Conservation (phyloP, 2,113 vertebrate species). For the Sciurus niger region DNA sequence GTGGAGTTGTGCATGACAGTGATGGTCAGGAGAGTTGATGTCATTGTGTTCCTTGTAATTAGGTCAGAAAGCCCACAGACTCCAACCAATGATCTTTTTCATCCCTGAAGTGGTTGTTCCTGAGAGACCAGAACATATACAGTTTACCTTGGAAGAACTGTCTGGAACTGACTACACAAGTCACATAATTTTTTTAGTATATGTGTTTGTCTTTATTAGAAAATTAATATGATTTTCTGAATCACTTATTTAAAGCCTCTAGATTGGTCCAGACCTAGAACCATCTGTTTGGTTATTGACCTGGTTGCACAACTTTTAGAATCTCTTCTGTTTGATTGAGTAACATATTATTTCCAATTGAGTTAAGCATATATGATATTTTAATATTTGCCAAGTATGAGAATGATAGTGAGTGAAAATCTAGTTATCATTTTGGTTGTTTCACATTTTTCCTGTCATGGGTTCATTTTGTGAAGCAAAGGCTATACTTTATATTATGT, state of each 20-base stretch:
- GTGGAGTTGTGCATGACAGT: conserved; percentile 5
- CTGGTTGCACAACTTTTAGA: not conserved
- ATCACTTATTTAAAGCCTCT: conserved; percentile 12
- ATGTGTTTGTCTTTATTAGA: conserved; percentile 21
- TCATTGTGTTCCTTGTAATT: not conserved
- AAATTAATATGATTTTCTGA: not conserved
- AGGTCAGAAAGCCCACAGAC: not conserved
- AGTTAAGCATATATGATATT: not conserved
- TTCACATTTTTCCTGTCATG: not conserved
- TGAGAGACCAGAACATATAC: not conserved
- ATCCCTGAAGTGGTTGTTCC: not conserved
- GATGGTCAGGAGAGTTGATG: not conserved
- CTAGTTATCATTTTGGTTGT: conserved; percentile 10
- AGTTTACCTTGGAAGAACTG: conserved; percentile 69
- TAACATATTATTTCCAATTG: not conserved
- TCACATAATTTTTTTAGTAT: conserved; percentile 71
- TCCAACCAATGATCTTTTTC: not conserved
- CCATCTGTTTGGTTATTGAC: not conserved
- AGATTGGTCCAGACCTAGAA: not conserved
- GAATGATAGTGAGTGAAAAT: not conserved
- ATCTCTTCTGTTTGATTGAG: not conserved
- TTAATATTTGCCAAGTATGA: conserved; percentile 17
- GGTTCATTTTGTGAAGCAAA: not conserved
- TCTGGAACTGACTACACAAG: conserved; percentile 77
- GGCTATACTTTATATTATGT: not conserved